Percentiles rank a stretch among this genome's conserved stretches.
These are phyloP conservation scores for Numenius arquata DNA, from an alignment of 2,113 vertebrate species.

Conservation along the genomic window DNA sequence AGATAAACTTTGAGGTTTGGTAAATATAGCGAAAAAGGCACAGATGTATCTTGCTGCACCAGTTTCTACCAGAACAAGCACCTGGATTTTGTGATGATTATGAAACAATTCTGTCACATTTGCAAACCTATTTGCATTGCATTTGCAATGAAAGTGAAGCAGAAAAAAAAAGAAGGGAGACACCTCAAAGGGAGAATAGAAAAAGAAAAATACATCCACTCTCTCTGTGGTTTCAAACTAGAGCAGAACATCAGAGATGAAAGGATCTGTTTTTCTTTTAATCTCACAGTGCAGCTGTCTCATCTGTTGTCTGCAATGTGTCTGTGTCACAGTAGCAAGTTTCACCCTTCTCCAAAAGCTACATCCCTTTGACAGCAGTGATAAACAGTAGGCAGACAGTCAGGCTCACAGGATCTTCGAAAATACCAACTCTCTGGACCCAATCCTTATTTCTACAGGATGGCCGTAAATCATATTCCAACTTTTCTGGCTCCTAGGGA, in stretches of 20 bases:
- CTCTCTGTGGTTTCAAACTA: slow-evolving; percentile 16
- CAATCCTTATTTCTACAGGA: not conserved
- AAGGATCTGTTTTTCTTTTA: slow-evolving; percentile 36
- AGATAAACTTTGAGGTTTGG: not conserved
- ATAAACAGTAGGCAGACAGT: not conserved
- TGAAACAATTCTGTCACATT: not conserved
- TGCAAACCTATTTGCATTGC: not conserved
- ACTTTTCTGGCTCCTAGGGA: not conserved
- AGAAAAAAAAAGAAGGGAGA: not conserved
- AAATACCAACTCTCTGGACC: not conserved
- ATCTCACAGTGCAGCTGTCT: slow-evolving; percentile 34
- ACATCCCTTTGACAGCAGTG: not conserved
- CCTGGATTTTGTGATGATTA: not conserved
- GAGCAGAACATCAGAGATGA: slow-evolving; percentile 19
- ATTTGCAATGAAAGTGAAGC: not conserved
- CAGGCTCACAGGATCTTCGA: not conserved
- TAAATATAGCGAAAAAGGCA: not conserved
- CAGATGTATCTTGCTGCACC: not conserved
- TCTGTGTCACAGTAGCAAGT: not conserved
- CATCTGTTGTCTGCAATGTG: not conserved
- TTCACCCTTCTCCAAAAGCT: slow-evolving; percentile 25
- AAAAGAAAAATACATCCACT: slow-evolving; percentile 22
- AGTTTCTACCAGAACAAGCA: not conserved
- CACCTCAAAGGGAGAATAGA: slow-evolving; percentile 3
- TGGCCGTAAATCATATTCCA: not conserved